Base-by-base conservation (phyloP, 2,113 vertebrate species). In the Smithornis capensis region DNA sequence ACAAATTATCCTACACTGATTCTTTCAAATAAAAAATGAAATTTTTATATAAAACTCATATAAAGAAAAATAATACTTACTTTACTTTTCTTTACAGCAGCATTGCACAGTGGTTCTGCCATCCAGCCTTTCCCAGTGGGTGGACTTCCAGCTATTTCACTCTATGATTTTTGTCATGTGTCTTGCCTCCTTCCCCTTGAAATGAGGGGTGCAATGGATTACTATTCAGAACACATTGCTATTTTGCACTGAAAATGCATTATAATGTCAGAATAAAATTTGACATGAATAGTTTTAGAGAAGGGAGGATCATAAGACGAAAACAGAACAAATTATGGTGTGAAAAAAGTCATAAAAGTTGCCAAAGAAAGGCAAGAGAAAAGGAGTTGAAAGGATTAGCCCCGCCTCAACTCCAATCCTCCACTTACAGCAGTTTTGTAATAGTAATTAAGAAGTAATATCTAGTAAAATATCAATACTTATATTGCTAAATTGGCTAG, bases 11-110 rank as follows among this genome's bases (percentile, higher is more conserved):
- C n/a, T 75, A 31, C 35, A 68, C 14, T 0, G 1, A 13, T 80
- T 27, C 83, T 92, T 96, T 89, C 35, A 89, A 53, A 76, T 70
- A 25, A 10, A 44, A 77, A 71, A 21, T 40, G 27, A 16, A 73
- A 50, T 27, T 67, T 85, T 64, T 38, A 40, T 9, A 1, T 74
- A 89, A 70, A 60, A 47, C 60, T 63, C 18, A 60, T 83, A 92
- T 68, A 44, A 91, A n/a, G 40, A 81, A 68, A 96, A 97, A 69
- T 49, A 78, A 75, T 76, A 96, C 97, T 97, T 96, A 97, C 97
- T 97, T 97, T 97, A 90, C 97, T 96, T 95, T 97, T 97, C 94
- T 96, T 97, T 96, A 97, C 83, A 96, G 96, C 81, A 94, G 92
- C 89, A 94, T 97, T 97, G 83, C 94, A 96, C 94, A 89, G 92